phyloP scores from a whole-genome alignment of 1,140 invertebrate genomes.

The Anastrepha obliqua region DNA sequence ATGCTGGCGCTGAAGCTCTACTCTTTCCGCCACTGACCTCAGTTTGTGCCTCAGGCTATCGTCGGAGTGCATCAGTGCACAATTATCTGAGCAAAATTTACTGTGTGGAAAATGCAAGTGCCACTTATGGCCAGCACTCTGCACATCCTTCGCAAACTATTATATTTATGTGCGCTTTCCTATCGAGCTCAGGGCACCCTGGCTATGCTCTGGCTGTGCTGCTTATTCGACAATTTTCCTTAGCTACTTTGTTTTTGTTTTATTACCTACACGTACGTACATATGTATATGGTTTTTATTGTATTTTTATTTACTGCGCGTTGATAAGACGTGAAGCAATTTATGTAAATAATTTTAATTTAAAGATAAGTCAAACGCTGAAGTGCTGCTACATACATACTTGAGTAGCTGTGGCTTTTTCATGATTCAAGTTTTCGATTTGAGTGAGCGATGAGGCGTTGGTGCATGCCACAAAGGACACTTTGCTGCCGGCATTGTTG shows the following conservation, averaged over 20 bases:
- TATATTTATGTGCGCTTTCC: neutral
- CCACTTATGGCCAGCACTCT: constrained; percentile 18
- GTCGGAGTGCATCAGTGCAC: constrained; percentile 33
- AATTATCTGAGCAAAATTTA: constrained; percentile 47
- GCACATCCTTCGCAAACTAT: neutral
- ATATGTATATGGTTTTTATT: neutral
- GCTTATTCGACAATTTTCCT: constrained; percentile 13
- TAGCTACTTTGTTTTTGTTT: constrained; percentile 28
- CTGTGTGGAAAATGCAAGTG: constrained; percentile 38
- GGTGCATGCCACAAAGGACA: constrained; percentile 37
- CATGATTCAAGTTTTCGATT: neutral
- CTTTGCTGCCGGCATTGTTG: constrained; percentile 5
- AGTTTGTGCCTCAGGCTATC: neutral
- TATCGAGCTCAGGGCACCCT: neutral
- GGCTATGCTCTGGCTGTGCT: neutral
- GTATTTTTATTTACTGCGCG: constrained; percentile 25
- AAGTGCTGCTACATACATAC: neutral
- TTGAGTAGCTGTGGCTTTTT: neutral
- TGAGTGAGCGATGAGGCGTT: neutral
- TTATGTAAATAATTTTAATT: constrained; percentile 59
- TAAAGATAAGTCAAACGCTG: constrained; percentile 54
- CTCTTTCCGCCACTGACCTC: neutral
- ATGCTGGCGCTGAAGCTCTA: neutral
- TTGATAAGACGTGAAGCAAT: constrained; percentile 43
- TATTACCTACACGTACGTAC: too few species aligned